Evolutionary conservation across 2,797 vertebrate genomes (phyloP).

Genomic region (Pteropus rufus): DNA sequence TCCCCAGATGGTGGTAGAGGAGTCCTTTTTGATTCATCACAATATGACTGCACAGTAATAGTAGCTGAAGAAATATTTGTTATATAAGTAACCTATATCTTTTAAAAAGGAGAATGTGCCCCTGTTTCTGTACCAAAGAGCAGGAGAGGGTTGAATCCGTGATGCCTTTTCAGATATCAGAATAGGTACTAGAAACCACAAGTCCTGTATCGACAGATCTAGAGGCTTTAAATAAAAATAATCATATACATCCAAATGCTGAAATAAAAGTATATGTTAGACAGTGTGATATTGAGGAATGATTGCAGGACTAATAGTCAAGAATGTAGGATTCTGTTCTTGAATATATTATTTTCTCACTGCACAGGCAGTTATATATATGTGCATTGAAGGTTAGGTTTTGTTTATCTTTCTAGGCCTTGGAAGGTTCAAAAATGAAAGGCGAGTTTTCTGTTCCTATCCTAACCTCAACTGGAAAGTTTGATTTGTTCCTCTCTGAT

Average conservation of each 20-base stretch:
- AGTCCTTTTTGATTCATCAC: background rate
- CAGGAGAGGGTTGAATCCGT: background rate
- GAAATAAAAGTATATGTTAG: background rate
- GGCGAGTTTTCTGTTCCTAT: background rate
- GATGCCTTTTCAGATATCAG: background rate
- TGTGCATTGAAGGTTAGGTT: background rate
- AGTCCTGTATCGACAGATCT: background rate
- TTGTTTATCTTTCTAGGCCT: background rate
- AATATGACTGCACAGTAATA: background rate
- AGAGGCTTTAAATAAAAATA: conserved; percentile 6
- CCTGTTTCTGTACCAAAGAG: background rate
- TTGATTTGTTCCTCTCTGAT: background rate
- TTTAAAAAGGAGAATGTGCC: background rate
- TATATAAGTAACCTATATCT: background rate
- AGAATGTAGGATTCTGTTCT: background rate
- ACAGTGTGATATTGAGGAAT: background rate
- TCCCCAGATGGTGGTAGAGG: background rate
- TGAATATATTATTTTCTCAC: background rate
- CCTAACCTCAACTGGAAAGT: background rate
- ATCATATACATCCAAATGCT: background rate
- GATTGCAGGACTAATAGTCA: background rate
- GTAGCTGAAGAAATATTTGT: background rate
- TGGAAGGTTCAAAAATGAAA: conserved; percentile 19
- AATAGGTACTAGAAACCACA: conserved; percentile 10
- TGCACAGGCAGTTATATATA: background rate